Evolutionary conservation across 23 tunicate species (phyloP).

Genomic region (Diplosoma virens): DNA sequence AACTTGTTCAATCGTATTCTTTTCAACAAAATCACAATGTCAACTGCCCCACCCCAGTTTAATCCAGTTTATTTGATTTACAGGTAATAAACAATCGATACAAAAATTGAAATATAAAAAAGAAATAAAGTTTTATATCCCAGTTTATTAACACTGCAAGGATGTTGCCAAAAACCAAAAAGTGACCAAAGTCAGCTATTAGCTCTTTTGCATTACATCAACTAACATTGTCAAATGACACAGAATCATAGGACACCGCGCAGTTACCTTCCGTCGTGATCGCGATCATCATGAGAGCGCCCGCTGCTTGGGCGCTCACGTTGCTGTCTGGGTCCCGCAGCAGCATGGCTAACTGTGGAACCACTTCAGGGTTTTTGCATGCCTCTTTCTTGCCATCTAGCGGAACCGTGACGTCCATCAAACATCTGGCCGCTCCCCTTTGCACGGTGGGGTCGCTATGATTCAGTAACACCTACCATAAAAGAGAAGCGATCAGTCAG

Average conservation of each 20-base stretch:
- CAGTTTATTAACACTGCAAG: too few relatives aligned
- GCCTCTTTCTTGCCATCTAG: slow-evolving; percentile 74
- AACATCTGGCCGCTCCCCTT: slow-evolving; percentile 56
- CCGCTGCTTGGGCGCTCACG: slow-evolving; percentile 76
- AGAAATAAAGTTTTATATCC: too few relatives aligned
- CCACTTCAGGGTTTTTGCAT: slow-evolving; percentile 36
- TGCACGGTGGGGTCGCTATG: slow-evolving; percentile 44
- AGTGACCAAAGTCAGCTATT: too few relatives aligned
- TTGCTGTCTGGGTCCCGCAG: slow-evolving; percentile 51
- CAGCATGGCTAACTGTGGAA: slow-evolving; percentile 40
- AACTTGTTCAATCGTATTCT: too few relatives aligned
- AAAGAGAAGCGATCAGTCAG: too few relatives aligned
- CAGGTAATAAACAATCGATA: too few relatives aligned
- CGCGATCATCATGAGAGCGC: slow-evolving; percentile 81
- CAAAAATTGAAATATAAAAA: too few relatives aligned
- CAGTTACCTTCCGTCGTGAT: slow-evolving; percentile 76
- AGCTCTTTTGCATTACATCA: neutral
- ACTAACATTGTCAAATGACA: neutral
- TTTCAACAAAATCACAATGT: too few relatives aligned
- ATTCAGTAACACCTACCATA: slow-evolving; percentile 52
- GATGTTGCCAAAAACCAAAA: too few relatives aligned
- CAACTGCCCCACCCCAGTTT: too few relatives aligned
- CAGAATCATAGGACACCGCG: neutral
- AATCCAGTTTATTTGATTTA: too few relatives aligned
- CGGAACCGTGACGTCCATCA: slow-evolving; percentile 94